These are phyloP conservation scores for Melinaea menophilus DNA, from an alignment of 2,888 invertebrate genomes.

Conservation along the genomic window DNA sequence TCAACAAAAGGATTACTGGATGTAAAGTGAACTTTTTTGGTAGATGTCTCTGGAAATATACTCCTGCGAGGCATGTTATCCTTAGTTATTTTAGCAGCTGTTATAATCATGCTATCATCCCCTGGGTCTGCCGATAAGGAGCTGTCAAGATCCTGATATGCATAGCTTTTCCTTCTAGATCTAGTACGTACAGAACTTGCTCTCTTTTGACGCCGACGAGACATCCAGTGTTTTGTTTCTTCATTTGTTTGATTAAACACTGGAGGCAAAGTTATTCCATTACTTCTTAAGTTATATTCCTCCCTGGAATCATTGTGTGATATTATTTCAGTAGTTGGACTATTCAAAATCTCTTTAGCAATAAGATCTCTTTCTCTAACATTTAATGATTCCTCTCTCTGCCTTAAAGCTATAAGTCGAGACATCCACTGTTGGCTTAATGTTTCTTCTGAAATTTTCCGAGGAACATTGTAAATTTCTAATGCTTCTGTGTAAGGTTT, in stretches of 20 bases:
- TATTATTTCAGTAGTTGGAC: conserved; percentile 56
- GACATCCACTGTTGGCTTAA: conserved; percentile 78
- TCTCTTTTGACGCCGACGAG: conserved; percentile 53
- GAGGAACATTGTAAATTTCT: conserved; percentile 56
- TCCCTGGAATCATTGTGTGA: conserved; percentile 41
- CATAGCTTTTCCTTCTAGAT: conserved; percentile 55
- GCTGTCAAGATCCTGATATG: conserved; percentile 78
- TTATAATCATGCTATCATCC: conserved; percentile 74
- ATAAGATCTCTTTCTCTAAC: conserved; percentile 70
- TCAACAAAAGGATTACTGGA: conserved; percentile 67
- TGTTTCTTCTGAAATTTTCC: conserved; percentile 74
- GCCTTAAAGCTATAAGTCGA: conserved; percentile 70
- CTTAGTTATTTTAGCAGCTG: conserved; percentile 70
- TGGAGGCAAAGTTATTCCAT: conserved; percentile 69
- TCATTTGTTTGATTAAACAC: conserved; percentile 45
- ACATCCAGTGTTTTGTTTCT: conserved; percentile 40
- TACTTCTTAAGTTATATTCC: conserved; percentile 40
- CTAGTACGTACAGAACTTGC: conserved; percentile 48
- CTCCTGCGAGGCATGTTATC: conserved; percentile 68
- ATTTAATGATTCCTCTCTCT: conserved; percentile 72
- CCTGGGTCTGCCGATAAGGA: conserved; percentile 78
- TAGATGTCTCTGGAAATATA: conserved; percentile 60
- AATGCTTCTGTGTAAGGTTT: conserved; percentile 52
- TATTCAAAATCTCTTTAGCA: conserved; percentile 65
- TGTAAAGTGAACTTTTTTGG: conserved; percentile 71